These are phyloP conservation scores for Pelecanoides urinatrix DNA, from an alignment of 2,113 vertebrate genomes.

Conservation along the genomic window DNA sequence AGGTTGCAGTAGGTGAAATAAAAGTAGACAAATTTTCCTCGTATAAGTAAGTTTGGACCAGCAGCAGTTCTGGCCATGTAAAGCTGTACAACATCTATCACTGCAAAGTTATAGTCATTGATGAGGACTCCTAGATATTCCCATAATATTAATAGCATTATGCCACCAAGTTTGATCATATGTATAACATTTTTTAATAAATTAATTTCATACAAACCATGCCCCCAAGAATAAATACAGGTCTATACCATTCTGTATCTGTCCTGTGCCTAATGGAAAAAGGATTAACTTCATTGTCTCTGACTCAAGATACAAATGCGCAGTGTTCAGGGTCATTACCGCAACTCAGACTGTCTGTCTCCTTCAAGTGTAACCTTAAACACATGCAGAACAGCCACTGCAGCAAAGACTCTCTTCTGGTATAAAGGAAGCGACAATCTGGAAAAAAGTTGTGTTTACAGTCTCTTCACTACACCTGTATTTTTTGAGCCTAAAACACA, in stretches of 20 bases:
- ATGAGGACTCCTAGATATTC: background rate
- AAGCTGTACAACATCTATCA: background rate
- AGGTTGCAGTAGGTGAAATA: background rate
- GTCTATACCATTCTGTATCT: background rate
- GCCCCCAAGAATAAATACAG: background rate
- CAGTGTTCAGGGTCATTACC: background rate
- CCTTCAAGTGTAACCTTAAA: background rate
- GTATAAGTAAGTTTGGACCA: background rate
- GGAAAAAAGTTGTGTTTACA: background rate
- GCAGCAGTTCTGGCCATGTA: background rate
- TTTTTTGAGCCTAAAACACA: background rate
- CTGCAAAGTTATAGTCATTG: background rate
- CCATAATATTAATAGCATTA: background rate
- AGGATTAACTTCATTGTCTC: background rate
- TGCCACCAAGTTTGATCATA: background rate
- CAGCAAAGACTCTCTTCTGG: background rate
- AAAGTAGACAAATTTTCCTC: background rate
- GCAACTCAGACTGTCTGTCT: background rate
- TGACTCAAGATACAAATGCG: background rate
- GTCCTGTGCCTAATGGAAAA: background rate
- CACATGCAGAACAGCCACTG: background rate
- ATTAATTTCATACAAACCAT: background rate
- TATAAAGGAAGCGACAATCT: background rate
- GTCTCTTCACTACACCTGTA: background rate
- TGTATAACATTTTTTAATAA: background rate